phyloP scores from a whole-genome alignment of 2,797 vertebrate genomes.

The Ptychadena robeensis region DNA sequence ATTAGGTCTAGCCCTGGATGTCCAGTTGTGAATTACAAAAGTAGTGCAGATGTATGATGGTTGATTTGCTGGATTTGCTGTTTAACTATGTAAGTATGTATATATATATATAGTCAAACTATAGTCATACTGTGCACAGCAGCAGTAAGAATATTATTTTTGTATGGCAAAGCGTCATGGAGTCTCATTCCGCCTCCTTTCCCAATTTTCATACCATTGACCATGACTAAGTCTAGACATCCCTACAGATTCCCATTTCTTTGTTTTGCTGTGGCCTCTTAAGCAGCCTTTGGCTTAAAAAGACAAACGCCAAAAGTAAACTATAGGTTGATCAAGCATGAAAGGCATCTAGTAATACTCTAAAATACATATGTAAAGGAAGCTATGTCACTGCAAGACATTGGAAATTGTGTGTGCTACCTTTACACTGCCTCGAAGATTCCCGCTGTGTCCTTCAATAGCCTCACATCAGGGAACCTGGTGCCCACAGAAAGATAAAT shows the following conservation, averaged over 20 bases:
- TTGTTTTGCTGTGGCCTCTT: not conserved
- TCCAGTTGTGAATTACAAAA: no score
- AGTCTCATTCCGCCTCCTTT: not conserved
- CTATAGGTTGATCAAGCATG: conserved; percentile 4
- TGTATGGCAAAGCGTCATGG: no score
- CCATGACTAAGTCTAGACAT: no score
- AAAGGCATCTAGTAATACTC: not conserved
- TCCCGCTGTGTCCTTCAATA: conserved; percentile 34
- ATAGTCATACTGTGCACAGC: no score
- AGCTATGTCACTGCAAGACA: not conserved
- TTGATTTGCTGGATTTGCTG: no score
- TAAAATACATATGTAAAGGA: conserved; percentile 1
- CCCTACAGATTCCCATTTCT: no score
- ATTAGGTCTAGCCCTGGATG: no score
- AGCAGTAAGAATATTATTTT: no score
- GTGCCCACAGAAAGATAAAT: not conserved
- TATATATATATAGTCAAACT: no score
- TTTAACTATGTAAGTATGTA: no score
- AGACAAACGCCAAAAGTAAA: not conserved
- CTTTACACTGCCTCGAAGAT: conserved; percentile 5
- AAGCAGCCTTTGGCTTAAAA: not conserved
- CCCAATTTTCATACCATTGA: not conserved
- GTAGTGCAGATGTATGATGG: no score
- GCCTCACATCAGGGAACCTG: conserved; percentile 16
- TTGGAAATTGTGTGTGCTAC: not conserved